These are phyloP conservation scores for Meloe dianella DNA, from an alignment of 2,888 invertebrate species.

Conservation along the genomic window DNA sequence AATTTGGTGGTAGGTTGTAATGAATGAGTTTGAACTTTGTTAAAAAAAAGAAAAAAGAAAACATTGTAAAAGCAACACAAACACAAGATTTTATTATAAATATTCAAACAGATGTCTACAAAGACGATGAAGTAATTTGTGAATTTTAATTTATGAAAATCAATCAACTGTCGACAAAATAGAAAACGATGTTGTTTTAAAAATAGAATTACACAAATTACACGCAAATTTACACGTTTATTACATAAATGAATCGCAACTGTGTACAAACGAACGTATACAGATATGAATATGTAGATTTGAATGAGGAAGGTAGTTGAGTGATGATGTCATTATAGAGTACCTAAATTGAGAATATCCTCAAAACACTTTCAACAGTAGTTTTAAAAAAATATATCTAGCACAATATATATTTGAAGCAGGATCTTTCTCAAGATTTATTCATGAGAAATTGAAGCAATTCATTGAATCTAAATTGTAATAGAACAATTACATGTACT, in stretches of 20 bases:
- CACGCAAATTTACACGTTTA: neutral
- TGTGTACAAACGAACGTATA: neutral
- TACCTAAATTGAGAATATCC: neutral
- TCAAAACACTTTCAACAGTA: neutral
- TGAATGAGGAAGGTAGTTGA: constrained; percentile 1
- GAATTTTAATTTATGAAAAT: neutral
- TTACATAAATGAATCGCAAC: neutral
- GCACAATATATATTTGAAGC: too few species aligned
- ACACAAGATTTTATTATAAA: neutral
- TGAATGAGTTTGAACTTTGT: neutral
- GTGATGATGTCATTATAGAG: neutral
- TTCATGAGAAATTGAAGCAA: neutral
- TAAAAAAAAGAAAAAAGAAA: neutral
- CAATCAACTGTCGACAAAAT: neutral
- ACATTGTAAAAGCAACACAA: neutral
- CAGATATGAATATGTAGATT: neutral
- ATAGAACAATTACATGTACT: neutral
- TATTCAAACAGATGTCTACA: neutral
- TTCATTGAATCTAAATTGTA: neutral
- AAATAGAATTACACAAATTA: neutral
- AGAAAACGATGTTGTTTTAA: neutral
- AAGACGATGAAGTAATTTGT: neutral
- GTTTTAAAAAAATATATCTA: too few species aligned
- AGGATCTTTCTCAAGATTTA: neutral
- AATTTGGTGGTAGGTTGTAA: neutral